Conservation (phyloP, 2,888 invertebrate species). For the Phortica magna region DNA sequence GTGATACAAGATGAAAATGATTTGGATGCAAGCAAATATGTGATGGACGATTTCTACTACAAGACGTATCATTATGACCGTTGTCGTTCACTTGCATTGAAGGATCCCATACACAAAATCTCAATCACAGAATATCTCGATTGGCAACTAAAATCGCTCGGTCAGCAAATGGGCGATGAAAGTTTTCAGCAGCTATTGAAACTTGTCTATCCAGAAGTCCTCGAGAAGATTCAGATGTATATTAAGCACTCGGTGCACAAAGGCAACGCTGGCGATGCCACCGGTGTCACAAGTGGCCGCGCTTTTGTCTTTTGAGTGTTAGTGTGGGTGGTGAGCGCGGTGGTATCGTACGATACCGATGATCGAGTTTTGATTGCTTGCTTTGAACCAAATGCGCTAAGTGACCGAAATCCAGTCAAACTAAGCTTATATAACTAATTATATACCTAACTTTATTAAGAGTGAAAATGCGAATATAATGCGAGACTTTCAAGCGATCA, state of each 20-base stretch:
- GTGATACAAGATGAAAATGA: slow-evolving; percentile 77
- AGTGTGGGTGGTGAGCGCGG: not conserved
- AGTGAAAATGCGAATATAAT: not conserved
- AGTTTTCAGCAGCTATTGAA: slow-evolving; percentile 87
- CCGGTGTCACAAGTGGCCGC: not conserved
- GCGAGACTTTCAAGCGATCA: too few relatives aligned
- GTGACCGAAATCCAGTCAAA: not conserved
- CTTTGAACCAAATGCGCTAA: not conserved
- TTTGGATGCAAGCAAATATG: slow-evolving; percentile 71
- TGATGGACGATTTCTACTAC: slow-evolving; percentile 80
- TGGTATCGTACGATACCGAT: not conserved
- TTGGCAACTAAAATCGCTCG: slow-evolving; percentile 84
- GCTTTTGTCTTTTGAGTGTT: not conserved
- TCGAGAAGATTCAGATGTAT: slow-evolving; percentile 81
- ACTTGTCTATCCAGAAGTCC: slow-evolving; percentile 85
- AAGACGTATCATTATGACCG: slow-evolving; percentile 87
- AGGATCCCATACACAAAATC: slow-evolving; percentile 90
- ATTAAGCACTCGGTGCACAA: slow-evolving; percentile 69
- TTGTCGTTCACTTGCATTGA: slow-evolving; percentile 81
- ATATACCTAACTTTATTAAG: not conserved
- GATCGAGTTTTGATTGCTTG: not conserved
- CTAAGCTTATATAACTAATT: slow-evolving; percentile 6
- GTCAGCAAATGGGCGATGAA: slow-evolving; percentile 86
- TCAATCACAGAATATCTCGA: slow-evolving; percentile 86
- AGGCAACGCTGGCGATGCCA: slow-evolving; percentile 35